Evolutionary conservation across 2,888 invertebrate species (phyloP).

Genomic region (Seira ritae): DNA sequence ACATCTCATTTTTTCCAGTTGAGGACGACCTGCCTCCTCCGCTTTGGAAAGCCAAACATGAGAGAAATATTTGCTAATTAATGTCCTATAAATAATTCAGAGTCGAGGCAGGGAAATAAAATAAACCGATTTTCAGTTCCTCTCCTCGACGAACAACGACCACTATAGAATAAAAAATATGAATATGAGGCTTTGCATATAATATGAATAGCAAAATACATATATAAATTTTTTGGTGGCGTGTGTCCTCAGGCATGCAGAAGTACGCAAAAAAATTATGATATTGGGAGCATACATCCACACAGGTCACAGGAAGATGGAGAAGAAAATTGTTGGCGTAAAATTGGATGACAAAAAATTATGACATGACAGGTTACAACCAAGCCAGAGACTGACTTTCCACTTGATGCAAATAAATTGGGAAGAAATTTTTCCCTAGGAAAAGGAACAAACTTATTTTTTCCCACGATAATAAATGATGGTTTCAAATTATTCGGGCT

Average conservation of each 20-base stretch:
- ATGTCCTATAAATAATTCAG: conserved; percentile 14
- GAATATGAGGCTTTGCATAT: neutral
- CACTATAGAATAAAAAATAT: neutral
- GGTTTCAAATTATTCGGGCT: neutral
- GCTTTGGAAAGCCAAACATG: neutral
- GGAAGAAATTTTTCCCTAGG: neutral
- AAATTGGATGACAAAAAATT: conserved; percentile 14
- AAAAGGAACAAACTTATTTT: neutral
- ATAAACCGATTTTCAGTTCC: neutral
- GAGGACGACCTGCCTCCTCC: neutral
- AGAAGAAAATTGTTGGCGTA: neutral
- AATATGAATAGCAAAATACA: neutral
- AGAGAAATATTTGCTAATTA: conserved; percentile 11
- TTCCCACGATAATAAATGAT: conserved; percentile 11
- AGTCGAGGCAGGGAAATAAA: neutral
- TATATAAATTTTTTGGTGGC: too few relatives aligned
- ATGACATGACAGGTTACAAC: conserved; percentile 4
- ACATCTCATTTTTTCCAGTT: too few relatives aligned
- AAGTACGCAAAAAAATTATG: too few relatives aligned
- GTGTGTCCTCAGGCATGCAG: too few relatives aligned
- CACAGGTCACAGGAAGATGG: too few relatives aligned
- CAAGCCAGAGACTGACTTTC: neutral
- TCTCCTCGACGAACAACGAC: neutral
- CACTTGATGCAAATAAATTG: conserved; percentile 6
- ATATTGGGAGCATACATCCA: too few relatives aligned